phyloP scores from a whole-genome alignment of 2,797 vertebrate genomes.

The Tokudaia muenninki region DNA sequence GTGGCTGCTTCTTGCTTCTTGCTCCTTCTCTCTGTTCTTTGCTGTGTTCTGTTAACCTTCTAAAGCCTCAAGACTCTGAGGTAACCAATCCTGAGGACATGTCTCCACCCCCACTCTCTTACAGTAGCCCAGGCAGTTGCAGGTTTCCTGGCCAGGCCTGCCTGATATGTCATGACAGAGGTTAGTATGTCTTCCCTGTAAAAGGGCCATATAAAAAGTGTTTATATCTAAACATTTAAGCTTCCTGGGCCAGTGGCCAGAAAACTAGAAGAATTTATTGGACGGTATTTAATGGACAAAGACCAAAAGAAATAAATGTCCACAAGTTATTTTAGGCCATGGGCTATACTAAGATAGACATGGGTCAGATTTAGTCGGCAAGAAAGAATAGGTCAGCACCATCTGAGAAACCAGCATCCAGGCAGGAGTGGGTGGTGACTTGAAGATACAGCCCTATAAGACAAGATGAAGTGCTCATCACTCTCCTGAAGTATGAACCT shows the following conservation, averaged over 20 bases:
- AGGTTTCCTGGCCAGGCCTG: background rate
- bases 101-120: background rate
- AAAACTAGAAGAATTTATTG: slow-evolving; percentile 22
- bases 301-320: slow-evolving; percentile 20
- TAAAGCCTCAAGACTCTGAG: background rate
- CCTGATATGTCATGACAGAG: background rate
- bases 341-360: background rate
- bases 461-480: background rate
- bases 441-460: background rate
- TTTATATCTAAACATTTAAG: slow-evolving; percentile 37
- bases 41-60: background rate
- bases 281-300: background rate
- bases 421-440: background rate
- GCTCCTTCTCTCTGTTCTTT: background rate
- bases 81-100: background rate
- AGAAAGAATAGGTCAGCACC: background rate
- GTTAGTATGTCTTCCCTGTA: background rate
- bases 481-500: background rate
- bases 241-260: background rate
- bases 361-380: background rate
- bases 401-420: background rate
- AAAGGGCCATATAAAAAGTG: background rate
- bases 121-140: background rate
- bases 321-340: background rate
- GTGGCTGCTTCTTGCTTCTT: background rate